Evolutionary conservation across 1,140 invertebrate genomes (phyloP), one percentile per base, ranked within the genome.

Genomic region (Pogonomyrmex californicus): DNA sequence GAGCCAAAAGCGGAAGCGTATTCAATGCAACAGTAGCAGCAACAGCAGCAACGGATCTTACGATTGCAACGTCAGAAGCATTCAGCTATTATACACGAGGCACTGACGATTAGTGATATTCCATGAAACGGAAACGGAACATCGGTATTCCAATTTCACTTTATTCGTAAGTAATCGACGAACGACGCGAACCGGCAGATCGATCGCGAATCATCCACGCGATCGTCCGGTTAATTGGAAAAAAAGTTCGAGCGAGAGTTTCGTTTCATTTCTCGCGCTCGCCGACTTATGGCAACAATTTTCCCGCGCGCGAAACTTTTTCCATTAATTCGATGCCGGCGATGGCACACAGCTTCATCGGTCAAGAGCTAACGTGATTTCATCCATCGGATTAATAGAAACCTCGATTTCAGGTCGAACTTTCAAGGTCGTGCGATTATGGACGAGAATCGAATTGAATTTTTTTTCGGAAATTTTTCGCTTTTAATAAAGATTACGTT

Each of bases 271-370:
- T 82, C 41, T 82, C 49, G 17, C 33, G 12, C 30, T 30, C 36
- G 63, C 23, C 63, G 54, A 73, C 66, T 83, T 83, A 38, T 73
- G 79, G 68, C 79, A 75, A 75, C 68, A 75, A 83, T 83, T 83
- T 83, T 47, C 30, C 79, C 30, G 23, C 38, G 41, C 51, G 54
- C 38, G 1, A 38, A 81, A 83, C 68, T 75, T 83, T 75, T 75
- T 60, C 41, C 68, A 83, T 83, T 83, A 83, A 60, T 75, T 56
- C 66, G 36, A 65, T 49, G 33, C 76, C 41, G 36, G 41, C 58
- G 62, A 60, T 71, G 66, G 66, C 68, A 30, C 54, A 60, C 68
- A 33, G 23, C 54, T 83, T 47, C n/a, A 75, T 83, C 54, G 79
- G 79, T 75, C 79, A 56, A 30, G 63, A 81, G 36, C n/a, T 30